These are phyloP conservation scores for Glossosoma conforme DNA, from an alignment of 1,140 invertebrate species.

Conservation along the genomic window DNA sequence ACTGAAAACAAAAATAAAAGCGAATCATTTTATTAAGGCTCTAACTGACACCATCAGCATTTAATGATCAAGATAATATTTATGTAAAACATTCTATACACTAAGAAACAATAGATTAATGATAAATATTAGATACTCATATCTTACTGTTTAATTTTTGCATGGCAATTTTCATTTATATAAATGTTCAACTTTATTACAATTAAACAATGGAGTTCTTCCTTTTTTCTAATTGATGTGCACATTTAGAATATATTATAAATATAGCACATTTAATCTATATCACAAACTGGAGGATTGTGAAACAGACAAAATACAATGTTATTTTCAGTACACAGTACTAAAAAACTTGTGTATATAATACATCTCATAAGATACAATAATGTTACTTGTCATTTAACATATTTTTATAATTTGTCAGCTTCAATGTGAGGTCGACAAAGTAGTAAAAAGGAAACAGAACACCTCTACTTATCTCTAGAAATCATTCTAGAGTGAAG, in stretches of 20 bases:
- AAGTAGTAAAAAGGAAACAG: not conserved
- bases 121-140: conserved; percentile 30
- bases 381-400: conserved; percentile 24
- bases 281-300: conserved; percentile 27
- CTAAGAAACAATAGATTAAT: conserved; percentile 9
- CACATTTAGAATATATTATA: conserved; percentile 14
- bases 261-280: conserved; percentile 24
- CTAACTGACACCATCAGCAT: too few species aligned
- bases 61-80: too few species aligned
- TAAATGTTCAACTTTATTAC: conserved; percentile 28
- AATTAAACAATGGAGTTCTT: conserved; percentile 22
- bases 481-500: conserved; percentile 27
- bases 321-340: conserved; percentile 31
- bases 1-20: too few species aligned
- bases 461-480: conserved; percentile 22
- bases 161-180: conserved; percentile 30
- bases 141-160: conserved; percentile 30
- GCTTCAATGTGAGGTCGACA: conserved; percentile 31
- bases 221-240: conserved; percentile 15
- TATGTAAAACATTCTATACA: not conserved
- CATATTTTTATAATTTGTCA: conserved; percentile 17
- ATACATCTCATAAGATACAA: conserved; percentile 30
- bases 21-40: too few species aligned
- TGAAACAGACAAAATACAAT: conserved; percentile 31
- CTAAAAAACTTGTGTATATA: conserved; percentile 32